Base-by-base conservation (phyloP, 2,113 vertebrate species). In the Athene cunicularia region DNA sequence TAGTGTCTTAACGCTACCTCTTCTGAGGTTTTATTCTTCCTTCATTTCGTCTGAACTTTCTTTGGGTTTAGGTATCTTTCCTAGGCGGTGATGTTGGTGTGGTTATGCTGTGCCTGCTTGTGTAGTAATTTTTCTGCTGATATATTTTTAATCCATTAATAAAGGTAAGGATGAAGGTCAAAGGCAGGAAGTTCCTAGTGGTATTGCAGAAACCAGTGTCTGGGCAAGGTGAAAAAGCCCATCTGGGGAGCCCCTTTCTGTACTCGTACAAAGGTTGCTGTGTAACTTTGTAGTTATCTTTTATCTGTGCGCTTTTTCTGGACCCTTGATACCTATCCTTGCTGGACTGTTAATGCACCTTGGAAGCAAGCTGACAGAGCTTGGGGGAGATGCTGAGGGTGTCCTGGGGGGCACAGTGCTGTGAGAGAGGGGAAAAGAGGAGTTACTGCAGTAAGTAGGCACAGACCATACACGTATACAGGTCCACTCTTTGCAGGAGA, bases 341-440 rank as follows among this genome's bases (percentile, higher is more conserved):
- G 26, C 24, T 63, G n/a, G 32, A 32, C 45, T 33, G 15, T 53
- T 71, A 80, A 41, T 17, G 13, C 20, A 35, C 37, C 47, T 62
- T 50, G 47, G n/a, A 28, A 71, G 30, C 19, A 84, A 21, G 6
- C 43, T 59, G 10, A 6, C 5, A 9, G 35, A 80, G 58, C 62
- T 11, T 26, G 32, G 14, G 11, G 20, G 16, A 53, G 16, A 12
- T 24, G 3, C 63, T 82, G 74, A 8, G 26, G 21, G 21, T 1
- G 1, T 43, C 23, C 11, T 6, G 14, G 13, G 10, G 22, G 9
- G 3, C 15, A 43, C 1, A 1, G 6, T n/a, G 27, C 13, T 7
- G 2, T 85, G 45, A 30, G 22, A 56, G 63, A 41, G 6, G 12
- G 37, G 13, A 35, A 43, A 39, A 56, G 28, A 68, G 41, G 35